Evolutionary conservation across 2,113 vertebrate genomes (phyloP), one percentile per base, ranked within the genome.

Genomic region (Salvelinus sp.): DNA sequence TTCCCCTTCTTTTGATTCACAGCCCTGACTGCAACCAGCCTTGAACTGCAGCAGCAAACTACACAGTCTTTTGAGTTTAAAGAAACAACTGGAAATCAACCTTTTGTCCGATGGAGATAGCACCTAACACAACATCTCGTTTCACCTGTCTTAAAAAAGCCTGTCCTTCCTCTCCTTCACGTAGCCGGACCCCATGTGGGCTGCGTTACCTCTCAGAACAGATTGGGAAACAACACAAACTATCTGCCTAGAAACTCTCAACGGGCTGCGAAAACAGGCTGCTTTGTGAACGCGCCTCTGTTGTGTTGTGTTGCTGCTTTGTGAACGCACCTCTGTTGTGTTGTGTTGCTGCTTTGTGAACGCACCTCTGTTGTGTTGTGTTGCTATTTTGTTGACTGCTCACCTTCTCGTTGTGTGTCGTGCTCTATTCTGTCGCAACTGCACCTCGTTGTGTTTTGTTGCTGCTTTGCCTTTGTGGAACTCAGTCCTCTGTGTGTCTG

Each of bases 71-170:
- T 38, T 9, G 38, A 2, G 38, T 38, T 38, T 0, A 38, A 7
- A 38, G 2, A 38, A 85, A 87, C 89, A 90, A 88, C 89, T 89
- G 87, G 88, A 91, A 92, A 93, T 92, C 84, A 92, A 88, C 84
- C 84, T 91, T 92, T 93, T 93, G 91, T 93, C 89, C 88, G 90
- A 86, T 78, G 82, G 86, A 90, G 88, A 92, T 88, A 87, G 88
- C 88, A 89, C 91, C 91, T 92, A 85, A 92, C 71, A 90, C 27
- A 88, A 84, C 82, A 90, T 80, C 85, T 88, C 88, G 90, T 91
- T 94, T 94, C 91, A 92, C 93, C 88, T 92, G 93, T 94, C 93
- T 93, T 92, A 93, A 94, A 89, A 90, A 94, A 93, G 93, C 90
- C 89, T 85, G 80, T 92, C 90, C 87, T 83, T 82, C 90, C 84